phyloP scores from a whole-genome alignment of 1,140 invertebrate species.

The Caenorhabditis elegans region WBcel235 BX284606.5:12071001-12071500 shows the following conservation, averaged over 20 bases:
- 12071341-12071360: slow-evolving; percentile 77
- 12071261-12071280: slow-evolving; percentile 77
- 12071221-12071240: slow-evolving; percentile 73
- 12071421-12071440: slow-evolving; percentile 78
- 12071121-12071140: slow-evolving; percentile 75
- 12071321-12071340: slow-evolving; percentile 78
- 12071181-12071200: slow-evolving; percentile 73
- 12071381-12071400: too few species aligned
- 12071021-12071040: neutral
- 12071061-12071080: too few species aligned
- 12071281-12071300: slow-evolving; percentile 84
- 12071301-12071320: slow-evolving; percentile 82
- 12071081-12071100: slow-evolving; percentile 43
- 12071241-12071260: slow-evolving; percentile 77
- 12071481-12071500: slow-evolving; percentile 81
- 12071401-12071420: slow-evolving; percentile 79
- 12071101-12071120: slow-evolving; percentile 37
- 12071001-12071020: neutral
- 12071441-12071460: slow-evolving; percentile 77
- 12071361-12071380: neutral
- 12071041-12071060: neutral
- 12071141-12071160: slow-evolving; percentile 85
- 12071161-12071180: slow-evolving; percentile 78
- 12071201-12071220: neutral
- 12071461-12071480: slow-evolving; percentile 80